A percentile compares a stretch with the other conserved stretches of the same genome.
These are phyloP conservation scores for Regulus satrapa DNA, from an alignment of 2,113 vertebrate genomes.

Conservation along the genomic window DNA sequence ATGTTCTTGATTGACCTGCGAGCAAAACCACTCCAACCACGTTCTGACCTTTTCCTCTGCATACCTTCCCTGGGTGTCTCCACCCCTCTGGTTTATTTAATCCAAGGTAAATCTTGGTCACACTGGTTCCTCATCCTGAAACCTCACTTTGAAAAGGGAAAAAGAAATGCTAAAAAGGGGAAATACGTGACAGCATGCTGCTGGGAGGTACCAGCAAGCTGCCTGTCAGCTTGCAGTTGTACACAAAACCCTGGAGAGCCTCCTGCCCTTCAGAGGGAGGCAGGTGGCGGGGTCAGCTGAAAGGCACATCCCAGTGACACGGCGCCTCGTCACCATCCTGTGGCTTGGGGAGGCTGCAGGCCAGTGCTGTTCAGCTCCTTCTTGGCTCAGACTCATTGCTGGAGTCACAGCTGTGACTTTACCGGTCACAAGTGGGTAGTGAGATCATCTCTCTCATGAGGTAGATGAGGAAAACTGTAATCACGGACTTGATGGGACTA, in stretches of 20 bases:
- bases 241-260: neutral
- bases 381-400: neutral
- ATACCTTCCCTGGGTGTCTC: neutral
- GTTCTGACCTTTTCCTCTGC: neutral
- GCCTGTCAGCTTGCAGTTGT: neutral
- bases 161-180: neutral
- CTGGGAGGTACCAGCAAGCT: neutral
- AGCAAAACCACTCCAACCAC: neutral
- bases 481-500: conserved; percentile 1
- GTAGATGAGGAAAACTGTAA: conserved; percentile 9
- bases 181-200: neutral
- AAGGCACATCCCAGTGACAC: neutral
- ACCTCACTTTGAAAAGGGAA: neutral
- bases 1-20: fast-evolving
- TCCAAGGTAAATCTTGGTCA: neutral
- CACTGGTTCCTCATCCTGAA: neutral
- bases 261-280: neutral
- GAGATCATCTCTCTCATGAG: conserved; percentile 43
- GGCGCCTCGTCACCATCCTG: neutral
- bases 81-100: neutral
- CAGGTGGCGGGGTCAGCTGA: neutral
- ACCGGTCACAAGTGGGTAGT: conserved; percentile 19
- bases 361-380: neutral
- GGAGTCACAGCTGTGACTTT: conserved; percentile 17
- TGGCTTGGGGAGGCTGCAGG: neutral